Conservation (phyloP, 2,888 invertebrate species). For the Chaetoderma sp. region DNA sequence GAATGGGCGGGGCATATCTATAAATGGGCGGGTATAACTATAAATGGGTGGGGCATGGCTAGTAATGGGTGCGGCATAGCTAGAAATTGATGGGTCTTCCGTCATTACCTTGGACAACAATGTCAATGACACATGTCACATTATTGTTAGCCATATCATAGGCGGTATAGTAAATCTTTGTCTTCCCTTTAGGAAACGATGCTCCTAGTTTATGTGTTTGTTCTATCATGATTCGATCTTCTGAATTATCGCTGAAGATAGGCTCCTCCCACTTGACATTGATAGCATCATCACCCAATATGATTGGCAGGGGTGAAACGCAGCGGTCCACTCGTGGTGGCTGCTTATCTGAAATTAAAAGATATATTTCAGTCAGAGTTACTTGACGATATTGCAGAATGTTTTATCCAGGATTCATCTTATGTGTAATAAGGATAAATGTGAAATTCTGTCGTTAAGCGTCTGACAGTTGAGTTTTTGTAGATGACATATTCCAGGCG, state of each 20-base stretch:
- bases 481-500: too few species aligned
- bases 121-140: slow-evolving; percentile 75
- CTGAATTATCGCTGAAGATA: slow-evolving; percentile 74
- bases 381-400: too few species aligned
- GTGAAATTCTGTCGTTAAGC: too few species aligned
- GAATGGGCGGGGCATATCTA: too few species aligned
- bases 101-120: slow-evolving; percentile 72
- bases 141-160: slow-evolving; percentile 76
- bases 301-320: slow-evolving; percentile 74
- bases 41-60: too few species aligned
- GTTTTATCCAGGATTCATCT: too few species aligned
- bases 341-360: slow-evolving; percentile 72
- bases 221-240: slow-evolving; percentile 56
- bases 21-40: too few species aligned
- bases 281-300: slow-evolving; percentile 47
- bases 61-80: too few species aligned
- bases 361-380: too few species aligned
- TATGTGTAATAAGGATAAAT: too few species aligned
- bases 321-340: slow-evolving; percentile 75
- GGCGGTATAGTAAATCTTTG: slow-evolving; percentile 75
- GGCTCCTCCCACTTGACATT: slow-evolving; percentile 74
- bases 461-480: too few species aligned
- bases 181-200: slow-evolving; percentile 75
- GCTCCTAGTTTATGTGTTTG: slow-evolving; percentile 68
- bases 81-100: too few species aligned